Conservation (phyloP, 2,797 vertebrate genomes). For the Pachyuromys duprasi region DNA sequence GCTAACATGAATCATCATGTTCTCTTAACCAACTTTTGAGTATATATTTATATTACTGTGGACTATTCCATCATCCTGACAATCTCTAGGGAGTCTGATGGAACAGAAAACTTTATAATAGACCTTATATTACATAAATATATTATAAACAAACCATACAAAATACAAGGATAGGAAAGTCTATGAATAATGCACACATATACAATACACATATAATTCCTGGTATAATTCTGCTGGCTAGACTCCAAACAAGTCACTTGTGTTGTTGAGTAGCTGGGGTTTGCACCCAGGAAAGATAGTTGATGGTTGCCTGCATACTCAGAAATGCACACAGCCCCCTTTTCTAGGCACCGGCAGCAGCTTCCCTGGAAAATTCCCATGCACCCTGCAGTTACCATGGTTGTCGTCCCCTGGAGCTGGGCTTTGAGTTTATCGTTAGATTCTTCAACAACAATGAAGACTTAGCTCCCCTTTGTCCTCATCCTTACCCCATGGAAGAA, state of each 20-base stretch:
- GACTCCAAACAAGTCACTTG: not conserved
- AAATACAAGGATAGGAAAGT: not conserved
- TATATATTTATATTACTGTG: not conserved
- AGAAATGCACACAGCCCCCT: not conserved
- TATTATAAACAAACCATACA: not conserved
- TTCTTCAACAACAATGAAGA: not conserved
- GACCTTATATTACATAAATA: not conserved
- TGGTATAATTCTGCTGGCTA: not conserved
- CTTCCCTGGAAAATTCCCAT: not conserved
- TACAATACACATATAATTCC: not conserved
- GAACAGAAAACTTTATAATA: not conserved
- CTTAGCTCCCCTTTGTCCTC: not conserved
- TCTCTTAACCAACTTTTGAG: not conserved
- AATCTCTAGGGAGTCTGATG: not conserved
- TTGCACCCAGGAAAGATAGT: not conserved
- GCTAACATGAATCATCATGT: not conserved
- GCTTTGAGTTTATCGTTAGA: not conserved
- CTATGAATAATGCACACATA: not conserved
- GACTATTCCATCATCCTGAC: not conserved
- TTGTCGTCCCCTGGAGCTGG: not conserved
- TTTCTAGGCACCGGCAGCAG: not conserved
- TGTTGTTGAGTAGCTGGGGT: not conserved
- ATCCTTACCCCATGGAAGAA: accelerated
- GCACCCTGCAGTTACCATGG: not conserved
- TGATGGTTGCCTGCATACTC: not conserved